Conservation (phyloP, 2,113 vertebrate genomes). For the Brachirus orientalis region DNA sequence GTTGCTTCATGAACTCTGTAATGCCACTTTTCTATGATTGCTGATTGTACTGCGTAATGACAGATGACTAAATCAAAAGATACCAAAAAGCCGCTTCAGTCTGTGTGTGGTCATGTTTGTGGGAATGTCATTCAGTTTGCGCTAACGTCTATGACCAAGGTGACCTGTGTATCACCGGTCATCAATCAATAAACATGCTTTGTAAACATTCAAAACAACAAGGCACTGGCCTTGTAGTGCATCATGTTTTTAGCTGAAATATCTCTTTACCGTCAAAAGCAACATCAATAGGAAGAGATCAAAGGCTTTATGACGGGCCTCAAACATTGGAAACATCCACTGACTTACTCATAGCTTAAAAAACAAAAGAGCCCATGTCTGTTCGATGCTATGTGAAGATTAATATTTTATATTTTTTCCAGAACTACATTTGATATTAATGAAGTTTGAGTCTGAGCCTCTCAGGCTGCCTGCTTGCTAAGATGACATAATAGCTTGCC, state of each 20-base stretch:
- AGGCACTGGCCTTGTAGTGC: neutral
- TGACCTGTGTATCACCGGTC: too few relatives aligned
- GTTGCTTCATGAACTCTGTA: constrained; percentile 36
- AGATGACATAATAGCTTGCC: constrained; percentile 49
- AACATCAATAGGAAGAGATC: constrained; percentile 18
- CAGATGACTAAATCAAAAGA: constrained; percentile 45
- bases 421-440: constrained; percentile 62
- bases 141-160: neutral
- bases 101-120: constrained; percentile 50
- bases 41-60: constrained; percentile 53
- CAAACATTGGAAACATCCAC: constrained; percentile 21
- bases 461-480: constrained; percentile 37
- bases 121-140: constrained; percentile 7
- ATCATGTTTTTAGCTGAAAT: neutral
- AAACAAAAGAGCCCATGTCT: constrained; percentile 41
- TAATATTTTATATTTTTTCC: constrained; percentile 62
- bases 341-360: constrained; percentile 20
- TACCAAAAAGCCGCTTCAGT: constrained; percentile 50
- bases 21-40: constrained; percentile 30
- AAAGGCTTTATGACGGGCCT: constrained; percentile 11
- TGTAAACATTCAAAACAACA: constrained; percentile 11
- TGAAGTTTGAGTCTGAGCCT: constrained; percentile 50
- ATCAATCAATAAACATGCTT: constrained; percentile 27
- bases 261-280: constrained; percentile 17
- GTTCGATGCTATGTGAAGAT: constrained; percentile 22